Evolutionary conservation across 2,797 vertebrate species (phyloP).

Genomic region (Gambelia wislizenii): DNA sequence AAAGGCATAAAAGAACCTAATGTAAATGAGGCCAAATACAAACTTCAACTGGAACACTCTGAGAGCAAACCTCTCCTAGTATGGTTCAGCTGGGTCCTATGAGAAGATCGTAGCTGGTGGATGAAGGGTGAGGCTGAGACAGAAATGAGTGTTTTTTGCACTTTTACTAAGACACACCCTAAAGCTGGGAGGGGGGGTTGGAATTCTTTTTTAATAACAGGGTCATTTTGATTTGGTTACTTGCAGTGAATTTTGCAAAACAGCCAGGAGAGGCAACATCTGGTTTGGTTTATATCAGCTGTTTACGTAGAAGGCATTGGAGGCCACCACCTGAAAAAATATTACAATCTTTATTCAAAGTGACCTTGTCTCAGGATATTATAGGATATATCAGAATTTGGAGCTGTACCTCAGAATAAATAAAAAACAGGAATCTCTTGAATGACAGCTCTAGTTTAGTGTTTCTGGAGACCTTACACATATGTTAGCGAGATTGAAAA

Average conservation of each 20-base stretch:
- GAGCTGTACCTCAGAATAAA: slow-evolving; percentile 52
- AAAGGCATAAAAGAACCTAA: not conserved
- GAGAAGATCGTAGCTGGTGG: not conserved
- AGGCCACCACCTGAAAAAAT: slow-evolving; percentile 61
- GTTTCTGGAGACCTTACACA: slow-evolving; percentile 41
- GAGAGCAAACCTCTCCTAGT: slow-evolving; percentile 33
- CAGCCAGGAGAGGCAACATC: slow-evolving; percentile 28
- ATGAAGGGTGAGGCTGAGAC: not conserved
- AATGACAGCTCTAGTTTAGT: slow-evolving; percentile 46
- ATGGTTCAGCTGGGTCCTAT: not conserved
- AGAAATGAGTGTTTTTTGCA: not conserved
- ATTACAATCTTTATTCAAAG: slow-evolving; percentile 63
- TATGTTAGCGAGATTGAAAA: slow-evolving; percentile 45
- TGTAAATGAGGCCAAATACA: not conserved
- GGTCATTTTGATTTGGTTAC: slow-evolving; percentile 36
- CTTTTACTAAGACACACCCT: not conserved
- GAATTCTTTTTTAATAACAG: slow-evolving; percentile 2
- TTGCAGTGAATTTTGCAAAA: slow-evolving; percentile 27
- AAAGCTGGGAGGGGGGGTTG: slow-evolving; percentile 14
- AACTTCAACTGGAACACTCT: not conserved
- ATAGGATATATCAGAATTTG: slow-evolving; percentile 69
- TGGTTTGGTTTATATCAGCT: slow-evolving; percentile 42
- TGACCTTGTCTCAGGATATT: slow-evolving; percentile 68
- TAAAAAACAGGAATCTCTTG: slow-evolving; percentile 55
- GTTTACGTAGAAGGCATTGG: slow-evolving; percentile 48